Conservation (phyloP, 2,113 vertebrate species). For the Sceloporus tristichus region DNA sequence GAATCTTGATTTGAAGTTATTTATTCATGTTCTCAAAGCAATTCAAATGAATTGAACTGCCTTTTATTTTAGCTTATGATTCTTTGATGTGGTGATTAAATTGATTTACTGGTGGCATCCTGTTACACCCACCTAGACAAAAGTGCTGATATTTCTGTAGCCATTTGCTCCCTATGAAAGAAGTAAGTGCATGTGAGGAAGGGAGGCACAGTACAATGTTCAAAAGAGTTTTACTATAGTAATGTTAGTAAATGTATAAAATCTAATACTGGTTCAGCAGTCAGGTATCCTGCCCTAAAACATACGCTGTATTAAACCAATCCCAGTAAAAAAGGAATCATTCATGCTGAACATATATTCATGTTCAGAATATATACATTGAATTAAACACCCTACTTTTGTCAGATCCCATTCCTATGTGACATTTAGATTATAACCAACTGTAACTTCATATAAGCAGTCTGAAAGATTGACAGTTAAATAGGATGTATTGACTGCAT, state of each 20-base stretch:
- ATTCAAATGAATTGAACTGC: background rate
- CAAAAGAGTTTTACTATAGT: background rate
- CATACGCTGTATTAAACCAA: background rate
- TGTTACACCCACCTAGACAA: constrained; percentile 91
- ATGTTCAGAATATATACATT: background rate
- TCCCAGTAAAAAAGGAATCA: background rate
- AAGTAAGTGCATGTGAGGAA: constrained; percentile 59
- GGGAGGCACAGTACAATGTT: constrained; percentile 32
- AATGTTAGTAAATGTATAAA: background rate
- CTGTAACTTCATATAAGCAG: constrained; percentile 4
- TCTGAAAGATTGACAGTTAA: constrained; percentile 27
- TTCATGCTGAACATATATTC: background rate
- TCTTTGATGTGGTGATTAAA: constrained; percentile 54
- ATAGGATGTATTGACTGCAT: background rate
- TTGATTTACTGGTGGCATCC: constrained; percentile 32
- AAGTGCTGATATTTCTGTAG: constrained; percentile 92
- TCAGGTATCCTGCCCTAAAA: background rate
- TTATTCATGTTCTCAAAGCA: background rate
- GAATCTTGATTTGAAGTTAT: constrained; percentile 30
- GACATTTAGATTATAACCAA: constrained; percentile 17
- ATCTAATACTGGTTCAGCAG: constrained; percentile 12
- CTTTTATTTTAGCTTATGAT: constrained; percentile 32
- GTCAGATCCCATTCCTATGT: background rate
- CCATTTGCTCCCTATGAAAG: constrained; percentile 96
- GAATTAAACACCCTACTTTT: constrained; percentile 35